A percentile compares a stretch with the other conserved stretches of the same genome.
phyloP scores from a whole-genome alignment of 2,888 invertebrate species.

The Mayetiola destructor region DNA sequence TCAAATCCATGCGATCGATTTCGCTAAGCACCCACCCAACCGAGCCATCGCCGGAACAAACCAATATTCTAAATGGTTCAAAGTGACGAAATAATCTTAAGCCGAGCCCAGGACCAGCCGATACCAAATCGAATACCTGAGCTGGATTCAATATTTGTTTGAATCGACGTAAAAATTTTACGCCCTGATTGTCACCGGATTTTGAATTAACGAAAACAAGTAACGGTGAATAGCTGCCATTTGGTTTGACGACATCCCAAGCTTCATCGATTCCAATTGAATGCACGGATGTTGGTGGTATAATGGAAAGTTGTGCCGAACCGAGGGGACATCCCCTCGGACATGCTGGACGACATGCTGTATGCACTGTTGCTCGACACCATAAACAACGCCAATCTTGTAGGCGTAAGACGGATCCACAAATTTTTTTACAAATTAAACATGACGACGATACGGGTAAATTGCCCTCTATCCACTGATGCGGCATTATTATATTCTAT shows the following conservation, averaged over 20 bases:
- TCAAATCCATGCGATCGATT: slow-evolving; percentile 87
- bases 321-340: slow-evolving; percentile 73
- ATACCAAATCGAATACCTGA: slow-evolving; percentile 93
- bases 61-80: slow-evolving; percentile 87
- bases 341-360: slow-evolving; percentile 72
- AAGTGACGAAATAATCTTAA: slow-evolving; percentile 85
- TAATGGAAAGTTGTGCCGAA: slow-evolving; percentile 76
- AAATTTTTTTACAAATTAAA: slow-evolving; percentile 84
- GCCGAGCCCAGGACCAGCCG: slow-evolving; percentile 67
- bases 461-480: slow-evolving; percentile 98
- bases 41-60: slow-evolving; percentile 95
- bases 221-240: slow-evolving; percentile 50
- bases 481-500: slow-evolving; percentile 82
- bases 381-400: slow-evolving; percentile 96
- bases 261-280: slow-evolving; percentile 80
- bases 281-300: slow-evolving; percentile 86
- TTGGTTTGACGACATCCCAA: slow-evolving; percentile 70
- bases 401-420: slow-evolving; percentile 83
- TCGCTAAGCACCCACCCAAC: slow-evolving; percentile 97
- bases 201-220: slow-evolving; percentile 96
- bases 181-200: slow-evolving; percentile 95
- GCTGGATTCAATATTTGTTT: slow-evolving; percentile 92
- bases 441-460: slow-evolving; percentile 89
- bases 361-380: slow-evolving; percentile 86
- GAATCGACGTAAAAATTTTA: slow-evolving; percentile 87